phyloP scores from a whole-genome alignment of 2,797 vertebrate species.

The Spinibarbus caldwelli region DNA sequence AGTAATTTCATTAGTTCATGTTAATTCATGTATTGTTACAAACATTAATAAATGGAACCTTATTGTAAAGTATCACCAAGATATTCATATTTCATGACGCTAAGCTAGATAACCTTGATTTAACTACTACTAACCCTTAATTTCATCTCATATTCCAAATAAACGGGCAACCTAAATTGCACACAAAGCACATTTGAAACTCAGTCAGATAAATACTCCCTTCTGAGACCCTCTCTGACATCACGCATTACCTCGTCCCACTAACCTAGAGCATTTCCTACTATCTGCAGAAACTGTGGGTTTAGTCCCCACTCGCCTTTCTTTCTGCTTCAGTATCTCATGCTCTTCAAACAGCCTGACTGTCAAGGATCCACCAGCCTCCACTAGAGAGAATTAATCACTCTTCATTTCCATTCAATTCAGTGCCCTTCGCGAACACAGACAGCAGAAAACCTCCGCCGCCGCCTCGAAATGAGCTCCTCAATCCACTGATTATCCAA shows the following conservation, averaged over 20 bases:
- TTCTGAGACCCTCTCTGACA: constrained; percentile 14
- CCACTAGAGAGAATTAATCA: constrained; percentile 62
- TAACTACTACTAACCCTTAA: not conserved
- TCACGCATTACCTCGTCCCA: not conserved
- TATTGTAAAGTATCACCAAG: not conserved
- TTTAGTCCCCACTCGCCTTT: constrained; percentile 13
- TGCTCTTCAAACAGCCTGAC: constrained; percentile 38
- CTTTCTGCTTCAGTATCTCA: constrained; percentile 30
- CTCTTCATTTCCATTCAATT: constrained; percentile 62
- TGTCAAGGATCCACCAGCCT: constrained; percentile 43
- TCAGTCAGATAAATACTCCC: constrained; percentile 7
- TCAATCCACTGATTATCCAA: constrained; percentile 64
- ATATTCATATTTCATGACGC: not conserved
- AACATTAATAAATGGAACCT: not conserved
- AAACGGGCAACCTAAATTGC: not conserved
- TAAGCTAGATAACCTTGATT: constrained; percentile 2
- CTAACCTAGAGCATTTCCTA: constrained; percentile 22
- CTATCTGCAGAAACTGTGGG: constrained; percentile 33
- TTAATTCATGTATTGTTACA: not conserved
- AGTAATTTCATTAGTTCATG: not conserved
- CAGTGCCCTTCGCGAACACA: constrained; percentile 50
- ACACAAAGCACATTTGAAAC: not conserved
- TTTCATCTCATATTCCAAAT: not conserved
- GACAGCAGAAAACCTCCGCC: constrained; percentile 27
- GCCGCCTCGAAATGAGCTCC: constrained; percentile 51